Evolutionary conservation across 1,140 invertebrate genomes (phyloP).

Genomic region (Trypoxylus dichotomus): DNA sequence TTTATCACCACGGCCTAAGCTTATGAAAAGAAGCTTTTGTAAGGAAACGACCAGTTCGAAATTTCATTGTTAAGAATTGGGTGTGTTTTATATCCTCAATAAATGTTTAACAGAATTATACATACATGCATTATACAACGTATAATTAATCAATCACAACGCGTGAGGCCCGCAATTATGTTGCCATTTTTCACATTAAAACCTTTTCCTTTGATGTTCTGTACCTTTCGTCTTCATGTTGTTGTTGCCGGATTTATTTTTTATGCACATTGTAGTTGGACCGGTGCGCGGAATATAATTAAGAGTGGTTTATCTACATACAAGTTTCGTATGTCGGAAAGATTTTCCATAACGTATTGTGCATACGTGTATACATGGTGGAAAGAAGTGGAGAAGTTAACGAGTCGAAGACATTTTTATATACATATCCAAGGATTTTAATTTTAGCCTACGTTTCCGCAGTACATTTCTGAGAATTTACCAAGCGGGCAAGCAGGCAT

Average conservation of each 20-base stretch:
- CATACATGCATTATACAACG: slow-evolving; percentile 1
- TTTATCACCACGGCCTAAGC: too few relatives aligned
- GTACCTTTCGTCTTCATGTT: neutral
- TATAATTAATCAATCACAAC: neutral
- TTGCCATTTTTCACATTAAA: slow-evolving; percentile 12
- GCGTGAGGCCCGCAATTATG: neutral
- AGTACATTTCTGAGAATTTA: neutral
- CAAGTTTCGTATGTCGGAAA: neutral
- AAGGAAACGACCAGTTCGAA: too few relatives aligned
- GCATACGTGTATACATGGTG: neutral
- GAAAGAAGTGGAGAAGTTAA: neutral
- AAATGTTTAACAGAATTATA: too few relatives aligned
- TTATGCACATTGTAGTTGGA: neutral
- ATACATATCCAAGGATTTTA: too few relatives aligned
- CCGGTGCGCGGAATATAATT: neutral
- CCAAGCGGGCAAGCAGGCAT: neutral
- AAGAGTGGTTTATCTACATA: neutral
- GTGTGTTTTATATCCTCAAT: too few relatives aligned
- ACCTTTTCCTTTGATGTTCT: neutral
- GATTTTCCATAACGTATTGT: neutral
- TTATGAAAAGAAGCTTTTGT: too few relatives aligned
- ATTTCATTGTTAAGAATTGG: too few relatives aligned
- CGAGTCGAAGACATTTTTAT: too few relatives aligned
- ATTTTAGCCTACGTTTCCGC: neutral
- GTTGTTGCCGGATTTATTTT: neutral